These are phyloP conservation scores for Natator depressus DNA, from an alignment of 2,113 vertebrate species.

Conservation along the genomic window DNA sequence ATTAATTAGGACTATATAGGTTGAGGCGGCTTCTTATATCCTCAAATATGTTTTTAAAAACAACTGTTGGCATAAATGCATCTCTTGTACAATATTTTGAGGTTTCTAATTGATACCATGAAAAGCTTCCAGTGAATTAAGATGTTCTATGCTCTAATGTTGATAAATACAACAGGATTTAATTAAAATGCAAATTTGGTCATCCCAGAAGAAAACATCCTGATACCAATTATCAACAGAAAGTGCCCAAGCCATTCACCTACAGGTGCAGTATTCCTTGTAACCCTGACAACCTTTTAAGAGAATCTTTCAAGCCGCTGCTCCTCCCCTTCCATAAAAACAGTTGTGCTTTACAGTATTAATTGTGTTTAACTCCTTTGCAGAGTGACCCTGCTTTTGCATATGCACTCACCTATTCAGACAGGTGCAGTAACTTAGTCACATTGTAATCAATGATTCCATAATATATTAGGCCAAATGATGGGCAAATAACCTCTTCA, in stretches of 20 bases:
- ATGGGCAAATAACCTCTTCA: background rate
- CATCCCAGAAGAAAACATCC: background rate
- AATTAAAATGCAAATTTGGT: constrained; percentile 54
- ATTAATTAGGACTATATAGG: background rate
- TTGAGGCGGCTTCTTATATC: background rate
- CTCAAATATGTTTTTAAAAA: background rate
- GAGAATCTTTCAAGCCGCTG: background rate
- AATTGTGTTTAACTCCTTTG: background rate
- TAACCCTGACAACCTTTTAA: constrained; percentile 25
- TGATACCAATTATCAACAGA: background rate
- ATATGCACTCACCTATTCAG: background rate
- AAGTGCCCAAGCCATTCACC: constrained; percentile 25
- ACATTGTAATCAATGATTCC: background rate
- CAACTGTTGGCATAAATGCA: background rate
- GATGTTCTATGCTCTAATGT: background rate
- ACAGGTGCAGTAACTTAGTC: background rate
- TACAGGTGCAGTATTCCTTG: background rate
- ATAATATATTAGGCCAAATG: background rate
- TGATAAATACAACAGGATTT: constrained; percentile 23
- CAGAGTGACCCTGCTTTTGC: background rate
- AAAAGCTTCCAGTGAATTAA: background rate
- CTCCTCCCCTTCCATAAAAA: background rate
- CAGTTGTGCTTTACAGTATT: background rate
- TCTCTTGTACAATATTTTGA: background rate
- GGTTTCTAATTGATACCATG: background rate